A percentile compares a stretch with the other conserved stretches of the same genome.
phyloP scores from a whole-genome alignment of 2,888 invertebrate genomes.

The Nymphalis urticae region DNA sequence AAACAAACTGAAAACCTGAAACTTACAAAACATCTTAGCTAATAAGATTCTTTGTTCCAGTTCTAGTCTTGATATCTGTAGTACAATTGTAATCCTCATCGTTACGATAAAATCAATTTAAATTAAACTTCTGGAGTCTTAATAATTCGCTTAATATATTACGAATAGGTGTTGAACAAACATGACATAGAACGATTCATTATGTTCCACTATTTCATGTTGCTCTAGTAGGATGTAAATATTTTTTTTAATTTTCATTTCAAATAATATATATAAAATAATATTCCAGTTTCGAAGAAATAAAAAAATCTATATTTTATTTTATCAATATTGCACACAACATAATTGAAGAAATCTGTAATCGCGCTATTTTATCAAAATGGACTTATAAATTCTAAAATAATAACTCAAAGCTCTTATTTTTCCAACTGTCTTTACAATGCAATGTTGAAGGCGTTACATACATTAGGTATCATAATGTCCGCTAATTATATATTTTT shows the following conservation, averaged over 20 bases:
- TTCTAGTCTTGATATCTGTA: too few species aligned
- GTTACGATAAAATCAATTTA: not conserved
- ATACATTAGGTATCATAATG: not conserved
- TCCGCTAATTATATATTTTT: constrained; percentile 18
- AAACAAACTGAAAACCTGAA: not conserved
- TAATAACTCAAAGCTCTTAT: constrained; percentile 22
- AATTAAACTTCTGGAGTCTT: too few species aligned
- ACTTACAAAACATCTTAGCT: too few species aligned
- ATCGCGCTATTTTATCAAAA: constrained; percentile 17
- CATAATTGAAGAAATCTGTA: constrained; percentile 14
- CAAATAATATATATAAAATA: too few species aligned
- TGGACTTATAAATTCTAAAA: constrained; percentile 23
- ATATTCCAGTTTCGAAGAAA: too few species aligned
- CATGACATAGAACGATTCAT: too few species aligned
- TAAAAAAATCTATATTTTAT: constrained; percentile 6
- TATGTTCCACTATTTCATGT: constrained; percentile 9
- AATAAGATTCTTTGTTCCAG: too few species aligned
- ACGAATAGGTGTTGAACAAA: too few species aligned
- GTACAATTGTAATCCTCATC: not conserved
- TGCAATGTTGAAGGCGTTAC: not conserved
- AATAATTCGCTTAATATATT: too few species aligned
- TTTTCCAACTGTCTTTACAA: constrained; percentile 3
- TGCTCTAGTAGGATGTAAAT: constrained; percentile 17
- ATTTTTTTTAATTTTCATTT: constrained; percentile 10
- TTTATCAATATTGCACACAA: constrained; percentile 30